These are phyloP conservation scores for Solenodon paradoxus DNA, from an alignment of 2,113 vertebrate genomes.

Conservation along the genomic window DNA sequence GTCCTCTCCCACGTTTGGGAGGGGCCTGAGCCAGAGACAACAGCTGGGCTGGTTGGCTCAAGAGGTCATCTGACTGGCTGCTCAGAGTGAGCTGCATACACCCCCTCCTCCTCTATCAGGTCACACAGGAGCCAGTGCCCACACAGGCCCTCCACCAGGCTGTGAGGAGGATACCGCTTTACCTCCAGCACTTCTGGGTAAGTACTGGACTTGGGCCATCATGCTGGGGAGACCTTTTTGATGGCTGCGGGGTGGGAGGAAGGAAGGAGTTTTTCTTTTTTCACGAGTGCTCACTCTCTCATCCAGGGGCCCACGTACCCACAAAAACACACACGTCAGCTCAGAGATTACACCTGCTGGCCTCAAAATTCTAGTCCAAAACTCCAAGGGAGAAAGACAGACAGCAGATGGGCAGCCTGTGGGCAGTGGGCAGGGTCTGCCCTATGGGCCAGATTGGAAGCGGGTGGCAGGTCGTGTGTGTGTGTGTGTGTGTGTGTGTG, in stretches of 20 bases:
- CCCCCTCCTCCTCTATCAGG: slow-evolving; percentile 2
- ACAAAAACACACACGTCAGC: neutral
- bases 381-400: neutral
- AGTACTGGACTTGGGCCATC: neutral
- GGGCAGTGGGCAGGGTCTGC: neutral
- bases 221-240: neutral
- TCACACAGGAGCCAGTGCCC: neutral
- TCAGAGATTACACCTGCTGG: neutral
- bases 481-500: too few relatives aligned
- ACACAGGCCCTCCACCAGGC: neutral
- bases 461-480: too few relatives aligned
- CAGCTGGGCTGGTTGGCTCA: neutral
- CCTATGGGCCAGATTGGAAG: too few relatives aligned
- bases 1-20: slow-evolving; percentile 68
- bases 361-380: neutral
- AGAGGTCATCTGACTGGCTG: slow-evolving; percentile 61
- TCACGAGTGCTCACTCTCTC: neutral
- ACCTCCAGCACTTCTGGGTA: slow-evolving; percentile 1
- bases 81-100: neutral
- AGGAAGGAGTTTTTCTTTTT: neutral
- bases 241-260: neutral
- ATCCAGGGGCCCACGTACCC: neutral
- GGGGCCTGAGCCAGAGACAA: slow-evolving; percentile 28
- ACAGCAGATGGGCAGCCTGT: neutral
- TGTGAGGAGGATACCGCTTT: neutral